phyloP scores from a whole-genome alignment of 2,113 vertebrate genomes.

The Oenanthe oenanthe region DNA sequence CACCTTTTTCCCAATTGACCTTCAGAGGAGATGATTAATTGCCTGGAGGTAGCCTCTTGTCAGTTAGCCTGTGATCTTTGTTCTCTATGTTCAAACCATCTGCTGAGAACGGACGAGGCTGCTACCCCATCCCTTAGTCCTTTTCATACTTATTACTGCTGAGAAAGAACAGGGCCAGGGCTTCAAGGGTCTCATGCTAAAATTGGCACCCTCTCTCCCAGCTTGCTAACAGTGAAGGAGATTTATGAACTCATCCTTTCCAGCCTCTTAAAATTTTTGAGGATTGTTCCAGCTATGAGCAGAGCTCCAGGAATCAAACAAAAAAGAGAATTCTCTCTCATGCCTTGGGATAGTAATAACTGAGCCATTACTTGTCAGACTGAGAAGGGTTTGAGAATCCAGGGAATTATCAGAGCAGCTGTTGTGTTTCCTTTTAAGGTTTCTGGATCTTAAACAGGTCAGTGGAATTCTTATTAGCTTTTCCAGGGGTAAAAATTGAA shows the following conservation, averaged over 20 bases:
- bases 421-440: slow-evolving; percentile 64
- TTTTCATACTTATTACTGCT: slow-evolving; percentile 72
- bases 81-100: slow-evolving; percentile 80
- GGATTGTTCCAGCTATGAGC: slow-evolving; percentile 24
- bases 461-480: slow-evolving; percentile 47
- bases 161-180: slow-evolving; percentile 54
- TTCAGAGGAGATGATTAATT: slow-evolving; percentile 86
- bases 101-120: slow-evolving; percentile 76
- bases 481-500: background rate
- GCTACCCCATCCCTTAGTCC: slow-evolving; percentile 68
- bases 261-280: slow-evolving; percentile 22
- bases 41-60: slow-evolving; percentile 82
- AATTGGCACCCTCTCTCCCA: slow-evolving; percentile 26
- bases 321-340: slow-evolving; percentile 26
- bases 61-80: slow-evolving; percentile 86
- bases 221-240: background rate
- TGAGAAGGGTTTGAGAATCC: slow-evolving; percentile 36
- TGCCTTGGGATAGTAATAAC: slow-evolving; percentile 50
- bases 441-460: slow-evolving; percentile 59
- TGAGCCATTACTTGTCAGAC: slow-evolving; percentile 66
- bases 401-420: slow-evolving; percentile 64
- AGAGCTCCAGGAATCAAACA: slow-evolving; percentile 33
- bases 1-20: slow-evolving; percentile 82
- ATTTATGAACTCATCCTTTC: slow-evolving; percentile 59
- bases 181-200: slow-evolving; percentile 51